Evolutionary conservation across 2,113 vertebrate species (phyloP).

Genomic region (Cairina moschata): DNA sequence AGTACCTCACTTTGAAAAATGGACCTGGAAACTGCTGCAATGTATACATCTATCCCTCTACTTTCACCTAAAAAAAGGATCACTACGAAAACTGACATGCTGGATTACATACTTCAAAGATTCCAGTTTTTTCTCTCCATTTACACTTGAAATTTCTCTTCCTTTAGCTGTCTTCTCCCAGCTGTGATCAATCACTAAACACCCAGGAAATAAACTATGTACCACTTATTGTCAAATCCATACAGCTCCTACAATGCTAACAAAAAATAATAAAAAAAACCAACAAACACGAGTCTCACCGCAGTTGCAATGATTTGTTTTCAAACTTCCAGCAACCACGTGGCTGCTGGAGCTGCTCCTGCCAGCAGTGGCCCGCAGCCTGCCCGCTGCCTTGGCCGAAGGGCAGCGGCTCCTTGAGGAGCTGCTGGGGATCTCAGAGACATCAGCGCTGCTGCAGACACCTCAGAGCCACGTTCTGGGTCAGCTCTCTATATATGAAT

Average conservation of each 20-base stretch:
- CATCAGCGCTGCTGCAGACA: fast-evolving
- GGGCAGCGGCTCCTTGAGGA: neutral
- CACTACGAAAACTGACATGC: neutral
- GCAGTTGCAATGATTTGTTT: neutral
- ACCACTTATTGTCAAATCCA: fast-evolving
- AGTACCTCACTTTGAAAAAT: neutral
- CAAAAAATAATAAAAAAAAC: too few relatives aligned
- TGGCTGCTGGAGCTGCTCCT: fast-evolving
- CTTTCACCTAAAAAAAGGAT: neutral
- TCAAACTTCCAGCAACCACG: too few relatives aligned
- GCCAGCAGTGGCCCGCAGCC: neutral
- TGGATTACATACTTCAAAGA: neutral
- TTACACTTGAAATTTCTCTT: neutral
- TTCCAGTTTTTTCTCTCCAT: neutral
- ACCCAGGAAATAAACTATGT: neutral
- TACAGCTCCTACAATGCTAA: neutral
- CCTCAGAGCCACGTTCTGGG: neutral
- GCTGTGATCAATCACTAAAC: neutral
- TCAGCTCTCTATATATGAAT: neutral
- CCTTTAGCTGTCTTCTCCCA: neutral
- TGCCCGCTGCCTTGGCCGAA: neutral
- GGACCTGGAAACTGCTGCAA: neutral
- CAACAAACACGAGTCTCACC: neutral
- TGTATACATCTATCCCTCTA: neutral
- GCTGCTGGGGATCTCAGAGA: neutral